A percentile compares a stretch with the other conserved stretches of the same genome.
Conservation (phyloP, 2,888 invertebrate genomes). For the Luperina testacea region DNA sequence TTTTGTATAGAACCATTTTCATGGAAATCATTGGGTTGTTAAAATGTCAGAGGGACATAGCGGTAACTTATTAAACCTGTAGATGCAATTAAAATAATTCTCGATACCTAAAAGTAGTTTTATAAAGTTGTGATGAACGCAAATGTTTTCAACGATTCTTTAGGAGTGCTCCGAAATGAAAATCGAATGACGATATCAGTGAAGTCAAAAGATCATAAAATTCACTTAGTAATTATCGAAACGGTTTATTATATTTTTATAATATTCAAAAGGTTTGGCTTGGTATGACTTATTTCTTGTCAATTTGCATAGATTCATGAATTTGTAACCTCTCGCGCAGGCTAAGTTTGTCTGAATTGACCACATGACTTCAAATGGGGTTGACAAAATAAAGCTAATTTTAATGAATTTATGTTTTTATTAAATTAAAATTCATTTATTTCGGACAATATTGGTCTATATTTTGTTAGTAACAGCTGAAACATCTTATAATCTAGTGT, state of each 20-base stretch:
- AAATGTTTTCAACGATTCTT: slow-evolving; percentile 42
- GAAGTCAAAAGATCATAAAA: slow-evolving; percentile 31
- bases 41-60: slow-evolving; percentile 44
- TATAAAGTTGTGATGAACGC: slow-evolving; percentile 12
- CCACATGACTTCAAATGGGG: background rate
- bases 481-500: too few relatives aligned
- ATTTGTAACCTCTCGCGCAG: background rate
- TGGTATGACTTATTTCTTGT: slow-evolving; percentile 9
- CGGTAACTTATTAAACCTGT: slow-evolving; percentile 37
- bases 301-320: background rate
- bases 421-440: too few relatives aligned
- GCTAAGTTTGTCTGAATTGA: background rate
- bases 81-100: slow-evolving; percentile 29
- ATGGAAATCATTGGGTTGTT: slow-evolving; percentile 53
- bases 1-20: slow-evolving; percentile 57
- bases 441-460: too few relatives aligned
- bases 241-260: slow-evolving; percentile 13
- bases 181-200: slow-evolving; percentile 8
- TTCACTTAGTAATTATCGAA: slow-evolving; percentile 22
- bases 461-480: too few relatives aligned
- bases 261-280: background rate
- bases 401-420: too few relatives aligned
- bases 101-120: slow-evolving; percentile 5
- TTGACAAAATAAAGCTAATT: background rate
- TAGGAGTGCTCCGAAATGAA: slow-evolving; percentile 37